These are phyloP conservation scores for Eucera pruinosa DNA, from an alignment of 2,888 invertebrate species.

Conservation along the genomic window DNA sequence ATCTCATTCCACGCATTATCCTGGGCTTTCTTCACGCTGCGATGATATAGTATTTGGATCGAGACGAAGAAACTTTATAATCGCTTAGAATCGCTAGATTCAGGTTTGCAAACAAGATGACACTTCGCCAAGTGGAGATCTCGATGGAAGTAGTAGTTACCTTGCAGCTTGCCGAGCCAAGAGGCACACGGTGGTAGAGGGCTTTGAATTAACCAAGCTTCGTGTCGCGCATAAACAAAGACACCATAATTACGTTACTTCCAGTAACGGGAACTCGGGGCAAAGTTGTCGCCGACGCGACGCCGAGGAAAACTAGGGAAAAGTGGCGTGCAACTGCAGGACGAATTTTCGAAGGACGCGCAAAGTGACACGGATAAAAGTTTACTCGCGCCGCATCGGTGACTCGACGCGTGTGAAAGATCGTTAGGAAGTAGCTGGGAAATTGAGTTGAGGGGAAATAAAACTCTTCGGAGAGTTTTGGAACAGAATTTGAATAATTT, in stretches of 20 bases:
- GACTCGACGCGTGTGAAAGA: background rate
- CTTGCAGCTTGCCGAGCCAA: background rate
- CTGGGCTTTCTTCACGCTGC: background rate
- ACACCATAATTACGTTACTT: background rate
- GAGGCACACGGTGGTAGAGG: background rate
- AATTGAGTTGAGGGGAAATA: too few relatives aligned
- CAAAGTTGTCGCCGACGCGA: conserved; percentile 1
- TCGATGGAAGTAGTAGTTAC: conserved; percentile 8
- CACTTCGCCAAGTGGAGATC: conserved; percentile 14
- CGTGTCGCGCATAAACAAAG: background rate
- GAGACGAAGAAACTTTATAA: background rate
- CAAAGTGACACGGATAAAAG: background rate
- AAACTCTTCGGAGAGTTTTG: too few relatives aligned
- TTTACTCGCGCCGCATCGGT: background rate
- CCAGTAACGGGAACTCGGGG: background rate
- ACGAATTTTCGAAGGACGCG: background rate
- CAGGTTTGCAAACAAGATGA: conserved; percentile 2
- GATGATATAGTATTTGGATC: conserved; percentile 7
- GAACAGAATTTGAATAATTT: too few relatives aligned
- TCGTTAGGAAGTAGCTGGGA: too few relatives aligned
- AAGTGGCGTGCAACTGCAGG: background rate
- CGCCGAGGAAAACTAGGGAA: background rate
- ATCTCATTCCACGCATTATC: conserved; percentile 3
- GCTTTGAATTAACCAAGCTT: background rate
- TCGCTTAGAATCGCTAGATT: too few relatives aligned